Percentiles rank a stretch among this genome's conserved stretches.
These are phyloP conservation scores for Clytia hemisphaerica DNA, from an alignment of 30 jellyfish, hydroid and myxozoan species.

Conservation along the genomic window DNA sequence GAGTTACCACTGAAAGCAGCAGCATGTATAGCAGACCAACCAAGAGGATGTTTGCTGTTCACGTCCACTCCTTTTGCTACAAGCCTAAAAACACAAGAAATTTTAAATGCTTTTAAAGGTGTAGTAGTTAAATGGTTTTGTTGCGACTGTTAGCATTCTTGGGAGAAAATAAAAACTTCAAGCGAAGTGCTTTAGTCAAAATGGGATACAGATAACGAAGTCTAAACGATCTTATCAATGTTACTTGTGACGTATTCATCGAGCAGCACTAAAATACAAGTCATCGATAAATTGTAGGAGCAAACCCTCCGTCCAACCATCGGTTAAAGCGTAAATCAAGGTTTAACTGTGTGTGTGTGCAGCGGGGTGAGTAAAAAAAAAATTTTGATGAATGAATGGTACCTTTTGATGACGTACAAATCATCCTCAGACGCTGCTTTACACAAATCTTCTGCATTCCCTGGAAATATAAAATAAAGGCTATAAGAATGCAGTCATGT, in stretches of 20 bases:
- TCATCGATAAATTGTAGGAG: too few species aligned
- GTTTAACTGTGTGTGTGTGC: background rate
- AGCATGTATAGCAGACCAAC: slow-evolving; percentile 92
- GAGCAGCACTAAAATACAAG: too few species aligned
- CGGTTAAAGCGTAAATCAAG: too few species aligned
- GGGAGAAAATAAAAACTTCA: background rate
- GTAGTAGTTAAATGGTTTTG: background rate
- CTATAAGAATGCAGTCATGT: too few species aligned
- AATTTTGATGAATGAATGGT: background rate
- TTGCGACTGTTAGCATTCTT: background rate
- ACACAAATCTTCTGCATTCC: slow-evolving; percentile 45
- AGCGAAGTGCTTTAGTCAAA: too few species aligned
- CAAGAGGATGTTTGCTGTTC: slow-evolving; percentile 66
- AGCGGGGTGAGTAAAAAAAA: background rate
- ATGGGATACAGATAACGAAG: too few species aligned
- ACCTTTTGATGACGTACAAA: slow-evolving; percentile 44
- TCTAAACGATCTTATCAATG: too few species aligned
- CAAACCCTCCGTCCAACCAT: too few species aligned
- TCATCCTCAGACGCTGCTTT: slow-evolving; percentile 46
- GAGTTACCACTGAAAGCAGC: slow-evolving; percentile 83
- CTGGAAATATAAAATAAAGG: too few species aligned
- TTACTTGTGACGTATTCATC: too few species aligned
- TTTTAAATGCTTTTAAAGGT: background rate
- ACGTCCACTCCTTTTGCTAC: slow-evolving; percentile 55
- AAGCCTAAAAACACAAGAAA: slow-evolving; percentile 24